phyloP scores from a whole-genome alignment of 2,797 vertebrate species.

The Megaceryle alcyon region DNA sequence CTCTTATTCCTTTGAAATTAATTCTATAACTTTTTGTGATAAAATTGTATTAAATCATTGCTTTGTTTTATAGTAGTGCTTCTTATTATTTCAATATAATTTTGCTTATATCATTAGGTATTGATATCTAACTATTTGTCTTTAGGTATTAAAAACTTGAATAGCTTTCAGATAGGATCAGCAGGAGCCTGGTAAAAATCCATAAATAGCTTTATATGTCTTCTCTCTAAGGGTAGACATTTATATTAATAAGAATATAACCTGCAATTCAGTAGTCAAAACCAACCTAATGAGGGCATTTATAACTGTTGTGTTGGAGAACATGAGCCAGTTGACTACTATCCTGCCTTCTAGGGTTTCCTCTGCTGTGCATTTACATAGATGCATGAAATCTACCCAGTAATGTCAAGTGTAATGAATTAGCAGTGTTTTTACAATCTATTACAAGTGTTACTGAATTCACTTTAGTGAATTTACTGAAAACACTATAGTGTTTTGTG shows the following conservation, averaged over 20 bases:
- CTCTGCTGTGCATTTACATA: not conserved
- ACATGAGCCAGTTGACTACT: rapidly evolving
- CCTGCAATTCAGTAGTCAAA: not conserved
- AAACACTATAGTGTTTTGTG: not conserved
- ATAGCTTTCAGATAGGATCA: not conserved
- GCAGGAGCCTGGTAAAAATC: not conserved
- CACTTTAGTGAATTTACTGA: too few species aligned
- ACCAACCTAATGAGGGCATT: not conserved
- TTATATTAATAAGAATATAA: not conserved
- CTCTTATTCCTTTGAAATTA: not conserved
- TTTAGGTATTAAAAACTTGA: not conserved
- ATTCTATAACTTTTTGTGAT: not conserved
- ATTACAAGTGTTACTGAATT: not conserved
- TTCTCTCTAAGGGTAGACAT: not conserved
- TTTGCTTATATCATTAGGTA: not conserved
- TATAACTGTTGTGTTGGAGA: not conserved
- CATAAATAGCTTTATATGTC: not conserved
- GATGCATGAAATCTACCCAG: not conserved
- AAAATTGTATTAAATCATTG: not conserved
- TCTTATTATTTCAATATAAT: not conserved
- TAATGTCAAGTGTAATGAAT: not conserved
- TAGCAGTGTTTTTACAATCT: not conserved
- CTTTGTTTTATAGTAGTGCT: not conserved
- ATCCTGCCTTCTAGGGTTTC: not conserved
- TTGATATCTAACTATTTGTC: not conserved